Base-by-base conservation (phyloP, 1,140 invertebrate genomes). In the Drosophila biarmipes region DNA sequence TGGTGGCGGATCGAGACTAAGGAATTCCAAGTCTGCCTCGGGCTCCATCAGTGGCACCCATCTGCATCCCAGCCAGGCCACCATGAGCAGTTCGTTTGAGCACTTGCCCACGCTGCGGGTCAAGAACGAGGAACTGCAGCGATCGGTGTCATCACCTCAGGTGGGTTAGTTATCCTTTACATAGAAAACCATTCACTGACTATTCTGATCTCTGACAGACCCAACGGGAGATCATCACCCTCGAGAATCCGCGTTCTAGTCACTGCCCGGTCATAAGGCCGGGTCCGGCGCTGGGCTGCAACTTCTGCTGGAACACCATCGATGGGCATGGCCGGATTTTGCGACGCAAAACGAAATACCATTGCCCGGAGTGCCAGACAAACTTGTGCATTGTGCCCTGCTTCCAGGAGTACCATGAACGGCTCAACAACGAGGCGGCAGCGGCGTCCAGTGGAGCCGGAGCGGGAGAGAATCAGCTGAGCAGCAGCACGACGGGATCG, bases 271-370 rank as follows among this genome's bases (percentile, higher is more conserved):
- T 95, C 1, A 94, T 96, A 19, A 93, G 96, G 42, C 94, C 95
- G 8, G 96, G 96, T 1, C 96, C 96, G 12, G 96, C 96, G 4
- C 91, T 97, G 49, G 96, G 96, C 42, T 97, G 96, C 92, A 97
- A 96, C 92, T 97, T 96, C 86, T 97, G 96, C 92, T 97, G 96
- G 96, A 97, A 97, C 82, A 97, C 96, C 1, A 95, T 96, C 43
- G 96, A 97, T 81, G 94, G 94, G 37, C 95, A 96, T 92, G 96
- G 96, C 19, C 92, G 96, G 45, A 97, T 97, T 75, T 93, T 97
- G 37, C 93, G 96, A 19, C 93, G 96, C 57, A 97, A 97, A 93
- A 97, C 96, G 4, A 97, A 97, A 92, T 97, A 97, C 91, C 96
- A 97, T 91, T 97, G 96, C 93, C 96, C 96, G 2, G 96, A 97